Evolutionary conservation across 2,113 vertebrate genomes (phyloP), one percentile per base, ranked within the genome.

Genomic region (Anas platyrhynchos): DNA sequence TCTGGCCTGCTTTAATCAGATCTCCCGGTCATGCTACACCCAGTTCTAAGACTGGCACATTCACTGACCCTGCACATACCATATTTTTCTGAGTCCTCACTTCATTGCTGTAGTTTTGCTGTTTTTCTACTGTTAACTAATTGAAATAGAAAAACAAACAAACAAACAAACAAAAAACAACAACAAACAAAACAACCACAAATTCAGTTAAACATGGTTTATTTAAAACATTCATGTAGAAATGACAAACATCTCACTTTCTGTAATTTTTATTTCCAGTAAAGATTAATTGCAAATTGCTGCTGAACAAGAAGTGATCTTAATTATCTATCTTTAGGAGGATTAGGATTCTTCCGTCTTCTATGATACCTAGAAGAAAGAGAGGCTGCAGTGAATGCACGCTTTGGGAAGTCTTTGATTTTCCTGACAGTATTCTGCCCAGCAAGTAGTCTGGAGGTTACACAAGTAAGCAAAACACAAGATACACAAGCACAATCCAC

Each of bases 301-400:
- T 68, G 46, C 56, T 7, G 72, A 66, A 80, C 27, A 88, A 55
- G 50, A 82, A 69, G 25, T 85, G 54, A 43, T 92, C 66, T 68
- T 65, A 16, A 8, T 95, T 86, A 98, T 83, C 97, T 78, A 46
- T 98, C 97, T 83, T 97, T 97, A 32, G 96, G 95, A 81, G 92
- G 87, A 85, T 97, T 96, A 43, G 91, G 96, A 83, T 98, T 96
- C 94, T 15, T 98, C 75, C 97, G 97, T 93, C 97, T 96, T 91
- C 92, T 97, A 0, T 97, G 97, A 71, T 97, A 98, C 83, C 97
- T 98, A 44, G 67, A 95, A 96, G 77, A 41, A 65, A 81, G 86
- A 63, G 67, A 61, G 26, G 32, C 58, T n/a, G 54, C 55, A 80
- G 22, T 96, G 82, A 95, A 41, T 48, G 16, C 74, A 67, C 62